These are phyloP conservation scores for Villa cingulata DNA, from an alignment of 2,888 invertebrate genomes.

Conservation along the genomic window DNA sequence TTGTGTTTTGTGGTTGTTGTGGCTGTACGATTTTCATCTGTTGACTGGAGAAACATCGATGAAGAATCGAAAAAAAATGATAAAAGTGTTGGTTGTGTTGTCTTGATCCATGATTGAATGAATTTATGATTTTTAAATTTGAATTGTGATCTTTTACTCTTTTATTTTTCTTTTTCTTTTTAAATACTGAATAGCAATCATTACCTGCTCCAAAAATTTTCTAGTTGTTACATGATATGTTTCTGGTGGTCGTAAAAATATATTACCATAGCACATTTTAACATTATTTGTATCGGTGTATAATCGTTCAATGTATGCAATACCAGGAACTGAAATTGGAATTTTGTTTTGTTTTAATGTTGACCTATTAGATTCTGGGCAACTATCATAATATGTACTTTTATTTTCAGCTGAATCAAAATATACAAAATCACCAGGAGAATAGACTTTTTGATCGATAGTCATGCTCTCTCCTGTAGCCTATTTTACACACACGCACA, in stretches of 20 bases:
- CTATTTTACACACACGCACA: too few species aligned
- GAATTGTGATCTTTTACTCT: too few species aligned
- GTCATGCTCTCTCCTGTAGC: constrained; percentile 47
- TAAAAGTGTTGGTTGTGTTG: too few species aligned
- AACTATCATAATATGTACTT: constrained; percentile 13
- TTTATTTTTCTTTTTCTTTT: too few species aligned
- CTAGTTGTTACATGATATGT: constrained; percentile 91
- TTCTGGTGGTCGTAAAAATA: constrained; percentile 84
- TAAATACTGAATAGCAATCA: too few species aligned
- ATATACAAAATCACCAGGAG: constrained; percentile 87
- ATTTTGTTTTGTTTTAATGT: not conserved
- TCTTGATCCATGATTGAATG: too few species aligned
- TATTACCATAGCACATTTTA: constrained; percentile 82
- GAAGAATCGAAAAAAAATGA: too few species aligned
- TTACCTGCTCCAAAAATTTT: constrained; percentile 75
- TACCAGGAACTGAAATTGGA: constrained; percentile 48
- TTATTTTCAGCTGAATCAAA: constrained; percentile 46
- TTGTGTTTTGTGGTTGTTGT: too few species aligned
- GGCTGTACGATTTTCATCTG: too few species aligned
- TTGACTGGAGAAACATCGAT: too few species aligned
- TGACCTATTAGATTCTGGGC: not conserved
- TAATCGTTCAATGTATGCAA: constrained; percentile 77
- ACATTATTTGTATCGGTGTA: constrained; percentile 74
- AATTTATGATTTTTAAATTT: too few species aligned
- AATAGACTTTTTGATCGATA: constrained; percentile 61